Base-by-base conservation (phyloP, 1,140 invertebrate genomes). In the Drosophila nebulosa region DNA sequence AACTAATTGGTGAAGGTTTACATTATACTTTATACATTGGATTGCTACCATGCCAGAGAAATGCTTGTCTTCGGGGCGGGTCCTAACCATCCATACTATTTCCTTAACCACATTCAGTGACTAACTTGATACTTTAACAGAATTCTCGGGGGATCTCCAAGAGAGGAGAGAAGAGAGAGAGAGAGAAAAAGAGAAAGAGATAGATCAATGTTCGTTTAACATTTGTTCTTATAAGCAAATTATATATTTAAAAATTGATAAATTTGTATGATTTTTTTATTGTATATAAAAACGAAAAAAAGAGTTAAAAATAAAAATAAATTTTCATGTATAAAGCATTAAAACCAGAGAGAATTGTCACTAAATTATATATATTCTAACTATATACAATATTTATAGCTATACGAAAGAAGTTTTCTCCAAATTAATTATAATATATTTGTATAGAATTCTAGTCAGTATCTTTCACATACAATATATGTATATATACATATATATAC, bases 361-460 rank as follows among this genome's bases (percentile, higher is more conserved):
- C 39, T 46, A 46, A 46, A 46, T 21, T 21, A 10, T 46, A 10
- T 46, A 46, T 21, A 14, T 42, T 42, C 39, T 42, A 42, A 42
- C 16, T 42, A 16, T 21, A 46, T 18, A 42, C 9, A 46, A 46
- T 12, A 32, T 46, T 46, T 42, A 42, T 42, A 42, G 14, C 18
- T 10, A 3, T 46, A 46, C 5, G 3, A 46, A 46, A 42, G 14
- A 39, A 5, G 1, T 16, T 16, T 42, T 42, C 39, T 18, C n/a
- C 4, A 39, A 39, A 39, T 6, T 5, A 42, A 42, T 42, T 42
- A 21, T n/a, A 36, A 36, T n/a, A 36, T 18, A 21, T 46, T 5
- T 42, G 70, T 73, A 73, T 74, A 74, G 57, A 55, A 72, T 68
- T 57, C 56, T 72, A 69, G 52, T 51, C 3, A 56, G 30, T 52